Evolutionary conservation across 2,888 invertebrate species (phyloP), one percentile per base, ranked within the genome.

Genomic region (Leptinotarsa peninsularis): DNA sequence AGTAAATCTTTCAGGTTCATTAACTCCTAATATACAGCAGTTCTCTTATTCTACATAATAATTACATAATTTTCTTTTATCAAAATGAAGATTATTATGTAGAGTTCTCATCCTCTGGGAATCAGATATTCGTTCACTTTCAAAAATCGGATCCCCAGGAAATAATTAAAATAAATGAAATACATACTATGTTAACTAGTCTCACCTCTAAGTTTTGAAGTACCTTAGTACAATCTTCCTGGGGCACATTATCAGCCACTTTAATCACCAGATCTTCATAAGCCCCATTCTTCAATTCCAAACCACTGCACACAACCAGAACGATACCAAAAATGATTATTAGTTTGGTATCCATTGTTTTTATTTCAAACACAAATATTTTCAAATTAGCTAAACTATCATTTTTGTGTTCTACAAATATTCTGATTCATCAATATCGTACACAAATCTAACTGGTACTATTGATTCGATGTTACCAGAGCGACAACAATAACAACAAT

Each of bases 141-240:
- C 33, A 33, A 7, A 33, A 33, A 7, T 33, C 33, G 0, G 43
- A 43, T 43, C 43, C 43, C 43, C 2, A 43, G 43, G 43, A 43
- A 43, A 43, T 10, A 0, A 10, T 43, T 43, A 13, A 43, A 43
- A 2, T 10, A 33, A 5, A 1, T 27, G 4, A 33, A 33, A 43
- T 43, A 43, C 33, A 43, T 43, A 43, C 3, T 43, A 10, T 43
- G 5, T 43, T 43, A 5, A 43, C 13, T 5, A 27, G 27, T 63
- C 86, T 86, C 85, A 90, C 90, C 89, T 90, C 89, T 49, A 90
- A 84, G 83, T 90, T 90, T 69, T 85, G 84, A 76, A 90, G 81
- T 77, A 90, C 87, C 49, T 83, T 85, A 71, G 87, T 86, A 83
- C 90, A 90, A 76, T 89, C 87, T 66, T 86, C 83, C 33, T 85